Percentiles rank a stretch among this genome's conserved stretches.
These are phyloP conservation scores for Chironomus riparius DNA, from an alignment of 2,888 invertebrate genomes.

Conservation along the genomic window DNA sequence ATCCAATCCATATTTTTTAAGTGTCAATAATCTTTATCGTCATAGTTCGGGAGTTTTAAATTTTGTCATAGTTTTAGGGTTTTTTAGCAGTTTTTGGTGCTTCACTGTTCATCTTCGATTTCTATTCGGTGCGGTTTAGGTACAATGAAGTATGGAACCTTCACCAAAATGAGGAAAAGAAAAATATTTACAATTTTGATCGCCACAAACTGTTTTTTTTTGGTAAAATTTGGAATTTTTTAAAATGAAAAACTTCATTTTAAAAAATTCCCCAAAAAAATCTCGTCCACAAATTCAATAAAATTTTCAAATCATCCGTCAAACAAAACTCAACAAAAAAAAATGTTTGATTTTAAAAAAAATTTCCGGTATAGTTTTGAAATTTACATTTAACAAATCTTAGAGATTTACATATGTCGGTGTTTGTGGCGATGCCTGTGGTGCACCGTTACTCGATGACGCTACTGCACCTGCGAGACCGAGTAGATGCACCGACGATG, in stretches of 20 bases:
- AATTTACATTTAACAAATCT: slow-evolving; percentile 26
- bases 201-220: background rate
- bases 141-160: slow-evolving; percentile 26
- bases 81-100: background rate
- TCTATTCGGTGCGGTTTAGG: background rate
- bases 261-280: background rate
- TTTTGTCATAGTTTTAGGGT: no score
- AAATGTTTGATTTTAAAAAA: background rate
- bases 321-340: background rate
- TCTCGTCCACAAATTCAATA: background rate
- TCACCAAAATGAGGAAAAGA: background rate
- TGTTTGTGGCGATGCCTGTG: slow-evolving; percentile 62
- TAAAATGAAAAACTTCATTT: background rate
- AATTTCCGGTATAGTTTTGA: background rate
- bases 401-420: slow-evolving; percentile 92
- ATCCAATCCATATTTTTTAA: no score
- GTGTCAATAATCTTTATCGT: no score
- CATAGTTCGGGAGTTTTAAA: no score
- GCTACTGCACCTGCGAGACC: slow-evolving; percentile 38
- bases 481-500: slow-evolving; percentile 33
- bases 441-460: slow-evolving; percentile 41
- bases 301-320: background rate
- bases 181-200: background rate
- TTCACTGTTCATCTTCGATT: background rate
- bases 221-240: background rate